Evolutionary conservation across 2,888 invertebrate species (phyloP).

Genomic region (Agrypnus murinus): DNA sequence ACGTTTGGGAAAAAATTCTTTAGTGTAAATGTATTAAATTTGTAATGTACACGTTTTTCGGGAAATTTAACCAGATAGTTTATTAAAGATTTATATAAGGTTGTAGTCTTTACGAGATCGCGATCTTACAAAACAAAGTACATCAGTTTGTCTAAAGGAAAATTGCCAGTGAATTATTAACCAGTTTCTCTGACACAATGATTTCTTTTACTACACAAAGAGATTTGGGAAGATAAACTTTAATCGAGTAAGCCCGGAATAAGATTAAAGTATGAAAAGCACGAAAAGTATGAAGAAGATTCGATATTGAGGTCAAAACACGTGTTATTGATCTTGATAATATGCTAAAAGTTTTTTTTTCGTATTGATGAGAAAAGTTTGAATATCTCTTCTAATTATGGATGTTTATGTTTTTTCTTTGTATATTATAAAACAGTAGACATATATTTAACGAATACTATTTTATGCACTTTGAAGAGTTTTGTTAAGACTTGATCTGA

Average conservation of each 20-base stretch:
- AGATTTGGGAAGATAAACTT: slow-evolving; percentile 19
- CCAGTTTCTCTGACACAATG: slow-evolving; percentile 10
- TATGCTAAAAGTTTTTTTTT: slow-evolving; percentile 7
- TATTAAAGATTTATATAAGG: too few relatives aligned
- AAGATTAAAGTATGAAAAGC: slow-evolving; percentile 22
- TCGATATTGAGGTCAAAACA: slow-evolving; percentile 22
- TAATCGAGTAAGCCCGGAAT: neutral
- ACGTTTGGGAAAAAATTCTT: slow-evolving; percentile 3
- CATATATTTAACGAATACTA: too few relatives aligned
- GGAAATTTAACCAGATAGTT: too few relatives aligned
- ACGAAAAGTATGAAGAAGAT: neutral
- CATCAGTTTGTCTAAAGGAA: slow-evolving; percentile 1
- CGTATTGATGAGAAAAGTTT: neutral
- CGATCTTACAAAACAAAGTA: slow-evolving; percentile 9
- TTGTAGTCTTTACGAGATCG: neutral
- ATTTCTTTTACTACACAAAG: slow-evolving; percentile 17
- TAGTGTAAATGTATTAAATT: neutral
- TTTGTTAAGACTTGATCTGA: too few relatives aligned
- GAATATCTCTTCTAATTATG: neutral
- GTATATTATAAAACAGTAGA: too few relatives aligned
- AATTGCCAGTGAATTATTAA: slow-evolving; percentile 18
- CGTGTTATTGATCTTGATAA: slow-evolving; percentile 13
- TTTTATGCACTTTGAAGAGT: too few relatives aligned
- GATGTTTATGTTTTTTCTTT: too few relatives aligned
- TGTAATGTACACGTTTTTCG: too few relatives aligned